Evolutionary conservation across 2,113 vertebrate genomes (phyloP).

Genomic region (Periophthalmodon schlosseri): DNA sequence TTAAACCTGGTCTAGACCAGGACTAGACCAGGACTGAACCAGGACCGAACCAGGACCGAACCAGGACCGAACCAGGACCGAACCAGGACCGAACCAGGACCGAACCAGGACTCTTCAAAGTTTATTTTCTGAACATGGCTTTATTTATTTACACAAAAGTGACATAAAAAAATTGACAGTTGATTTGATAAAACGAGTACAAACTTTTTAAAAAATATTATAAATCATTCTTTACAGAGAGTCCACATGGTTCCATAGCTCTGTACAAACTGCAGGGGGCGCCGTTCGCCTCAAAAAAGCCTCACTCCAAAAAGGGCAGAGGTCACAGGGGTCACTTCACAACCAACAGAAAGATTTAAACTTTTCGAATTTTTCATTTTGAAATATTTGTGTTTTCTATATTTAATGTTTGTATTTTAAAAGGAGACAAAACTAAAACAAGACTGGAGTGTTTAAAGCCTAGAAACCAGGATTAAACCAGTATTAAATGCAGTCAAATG

Average conservation of each 20-base stretch:
- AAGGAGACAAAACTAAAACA: too few relatives aligned
- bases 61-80: too few relatives aligned
- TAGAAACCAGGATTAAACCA: background rate
- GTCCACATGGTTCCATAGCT: slow-evolving; percentile 72
- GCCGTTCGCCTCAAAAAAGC: slow-evolving; percentile 12
- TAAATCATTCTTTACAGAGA: slow-evolving; percentile 92
- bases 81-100: too few relatives aligned
- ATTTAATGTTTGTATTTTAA: too few relatives aligned
- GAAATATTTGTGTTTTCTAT: too few relatives aligned
- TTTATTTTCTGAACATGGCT: background rate
- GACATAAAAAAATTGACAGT: slow-evolving; percentile 80
- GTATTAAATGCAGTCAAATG: too few relatives aligned
- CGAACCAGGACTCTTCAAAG: background rate
- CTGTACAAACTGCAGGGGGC: slow-evolving; percentile 78
- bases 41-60: too few relatives aligned
- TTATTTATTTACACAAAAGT: slow-evolving; percentile 68
- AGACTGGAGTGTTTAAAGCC: background rate
- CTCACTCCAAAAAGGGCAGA: background rate
- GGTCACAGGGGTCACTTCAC: background rate
- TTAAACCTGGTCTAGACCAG: too few relatives aligned
- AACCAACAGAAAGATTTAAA: background rate
- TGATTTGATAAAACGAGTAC: slow-evolving; percentile 79
- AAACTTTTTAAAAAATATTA: slow-evolving; percentile 97
- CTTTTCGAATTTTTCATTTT: too few relatives aligned
- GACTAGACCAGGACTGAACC: too few relatives aligned